Evolutionary conservation across 2,888 invertebrate genomes (phyloP).

Genomic region (Philhelius pedissequus): DNA sequence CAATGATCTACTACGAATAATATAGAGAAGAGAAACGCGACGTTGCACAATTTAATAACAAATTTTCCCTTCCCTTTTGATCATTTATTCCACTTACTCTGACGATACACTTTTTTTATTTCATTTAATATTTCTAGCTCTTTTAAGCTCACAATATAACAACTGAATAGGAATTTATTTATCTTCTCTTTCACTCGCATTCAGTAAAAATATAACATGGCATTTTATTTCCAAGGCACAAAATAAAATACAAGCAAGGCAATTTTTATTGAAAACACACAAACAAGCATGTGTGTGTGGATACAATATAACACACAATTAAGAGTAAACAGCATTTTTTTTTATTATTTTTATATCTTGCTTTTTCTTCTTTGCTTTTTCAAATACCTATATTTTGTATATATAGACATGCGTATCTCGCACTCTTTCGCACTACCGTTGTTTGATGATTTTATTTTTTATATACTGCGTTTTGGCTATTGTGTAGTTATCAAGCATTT

Average conservation of each 20-base stretch:
- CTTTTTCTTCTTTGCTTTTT: slow-evolving; percentile 46
- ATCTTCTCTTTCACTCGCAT: slow-evolving; percentile 61
- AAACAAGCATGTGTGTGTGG: not conserved
- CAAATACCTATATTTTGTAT: slow-evolving; percentile 38
- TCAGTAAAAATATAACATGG: slow-evolving; percentile 16
- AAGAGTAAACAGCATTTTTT: slow-evolving; percentile 53
- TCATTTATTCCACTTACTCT: slow-evolving; percentile 49
- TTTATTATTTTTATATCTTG: slow-evolving; percentile 12
- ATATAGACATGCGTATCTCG: slow-evolving; percentile 11
- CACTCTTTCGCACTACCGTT: slow-evolving; percentile 48
- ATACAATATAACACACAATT: slow-evolving; percentile 56
- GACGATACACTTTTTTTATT: slow-evolving; percentile 15
- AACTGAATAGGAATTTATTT: slow-evolving; percentile 28
- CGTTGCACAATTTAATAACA: slow-evolving; percentile 63
- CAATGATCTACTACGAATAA: slow-evolving; percentile 35
- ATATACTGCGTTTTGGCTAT: slow-evolving; percentile 38
- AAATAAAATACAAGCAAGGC: slow-evolving; percentile 32
- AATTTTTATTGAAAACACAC: slow-evolving; percentile 13
- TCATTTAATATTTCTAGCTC: slow-evolving; percentile 42
- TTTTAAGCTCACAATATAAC: slow-evolving; percentile 22
- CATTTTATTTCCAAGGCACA: slow-evolving; percentile 56
- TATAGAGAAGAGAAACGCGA: slow-evolving; percentile 57
- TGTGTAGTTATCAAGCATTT: slow-evolving; percentile 34
- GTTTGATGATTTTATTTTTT: slow-evolving; percentile 24
- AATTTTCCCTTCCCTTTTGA: slow-evolving; percentile 3